Evolutionary conservation across 2,113 vertebrate genomes (phyloP).

Genomic region (Festucalex cinctus): DNA sequence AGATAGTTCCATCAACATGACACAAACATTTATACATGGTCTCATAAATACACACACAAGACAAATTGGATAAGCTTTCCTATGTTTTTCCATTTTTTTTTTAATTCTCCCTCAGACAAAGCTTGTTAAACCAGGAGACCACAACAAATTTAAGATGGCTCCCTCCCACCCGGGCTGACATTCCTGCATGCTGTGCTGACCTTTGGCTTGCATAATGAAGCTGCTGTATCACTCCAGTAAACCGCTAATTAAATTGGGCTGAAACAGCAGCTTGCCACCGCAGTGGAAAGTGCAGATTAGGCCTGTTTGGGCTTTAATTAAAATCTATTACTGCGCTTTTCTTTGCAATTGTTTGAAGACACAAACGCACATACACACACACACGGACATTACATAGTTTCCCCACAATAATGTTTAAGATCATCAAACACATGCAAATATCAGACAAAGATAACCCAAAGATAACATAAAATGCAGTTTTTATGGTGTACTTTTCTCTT

Average conservation of each 20-base stretch:
- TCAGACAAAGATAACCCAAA: neutral
- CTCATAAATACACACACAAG: conserved; percentile 22
- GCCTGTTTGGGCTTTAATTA: conserved; percentile 70
- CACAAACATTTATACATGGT: conserved; percentile 12
- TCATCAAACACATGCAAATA: no score
- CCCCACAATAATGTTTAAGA: no score
- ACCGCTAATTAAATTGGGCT: conserved; percentile 71
- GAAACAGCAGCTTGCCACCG: conserved; percentile 64
- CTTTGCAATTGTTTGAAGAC: conserved; percentile 25
- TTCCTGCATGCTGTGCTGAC: conserved; percentile 50
- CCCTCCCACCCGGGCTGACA: conserved; percentile 38
- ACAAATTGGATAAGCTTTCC: conserved; percentile 49
- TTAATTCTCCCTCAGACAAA: conserved; percentile 10
- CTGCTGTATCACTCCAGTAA: conserved; percentile 65
- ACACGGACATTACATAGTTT: neutral
- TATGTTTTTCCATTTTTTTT: conserved; percentile 19
- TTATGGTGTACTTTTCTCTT: neutral
- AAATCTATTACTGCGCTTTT: conserved; percentile 54
- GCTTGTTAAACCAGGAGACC: conserved; percentile 52
- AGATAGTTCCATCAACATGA: conserved; percentile 40
- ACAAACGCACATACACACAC: neutral
- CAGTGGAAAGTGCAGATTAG: conserved; percentile 64
- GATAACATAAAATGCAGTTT: neutral
- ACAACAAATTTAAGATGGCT: conserved; percentile 44
- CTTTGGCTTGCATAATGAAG: conserved; percentile 72